phyloP scores from a whole-genome alignment of 2,888 invertebrate genomes.

The Nebria salina region DNA sequence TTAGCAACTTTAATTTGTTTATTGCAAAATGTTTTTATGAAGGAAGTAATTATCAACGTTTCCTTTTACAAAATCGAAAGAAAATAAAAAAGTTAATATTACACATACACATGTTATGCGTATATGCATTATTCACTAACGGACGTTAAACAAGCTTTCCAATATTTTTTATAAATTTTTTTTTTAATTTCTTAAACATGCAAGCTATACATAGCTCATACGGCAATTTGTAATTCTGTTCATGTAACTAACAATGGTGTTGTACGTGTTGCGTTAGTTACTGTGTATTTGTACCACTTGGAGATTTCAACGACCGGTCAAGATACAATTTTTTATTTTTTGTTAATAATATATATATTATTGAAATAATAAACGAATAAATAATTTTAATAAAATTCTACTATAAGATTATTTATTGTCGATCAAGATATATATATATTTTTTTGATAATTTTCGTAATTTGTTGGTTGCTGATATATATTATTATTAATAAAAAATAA shows the following conservation, averaged over 20 bases:
- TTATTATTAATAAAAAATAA: too few relatives aligned
- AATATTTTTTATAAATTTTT: conserved; percentile 22
- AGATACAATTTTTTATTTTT: background rate
- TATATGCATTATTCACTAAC: background rate
- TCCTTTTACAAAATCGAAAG: background rate
- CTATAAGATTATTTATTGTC: too few relatives aligned
- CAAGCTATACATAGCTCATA: background rate
- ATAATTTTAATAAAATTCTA: background rate
- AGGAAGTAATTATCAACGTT: background rate
- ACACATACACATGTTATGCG: conserved; percentile 5
- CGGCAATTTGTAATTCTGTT: background rate
- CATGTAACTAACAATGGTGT: background rate
- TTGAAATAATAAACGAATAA: background rate
- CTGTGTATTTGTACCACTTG: background rate
- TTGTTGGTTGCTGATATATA: too few relatives aligned
- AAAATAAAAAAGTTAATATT: background rate
- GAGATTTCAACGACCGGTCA: conserved; percentile 8
- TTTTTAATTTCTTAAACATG: conserved; percentile 12
- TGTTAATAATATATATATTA: background rate
- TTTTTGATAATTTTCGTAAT: too few relatives aligned
- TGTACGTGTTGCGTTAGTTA: conserved; percentile 5
- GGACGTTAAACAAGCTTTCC: conserved; percentile 24
- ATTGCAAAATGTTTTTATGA: background rate
- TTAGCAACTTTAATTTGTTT: background rate
- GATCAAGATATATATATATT: too few relatives aligned